Conservation (phyloP, 2,888 invertebrate genomes). For the Melikaiella ostensackeni region DNA sequence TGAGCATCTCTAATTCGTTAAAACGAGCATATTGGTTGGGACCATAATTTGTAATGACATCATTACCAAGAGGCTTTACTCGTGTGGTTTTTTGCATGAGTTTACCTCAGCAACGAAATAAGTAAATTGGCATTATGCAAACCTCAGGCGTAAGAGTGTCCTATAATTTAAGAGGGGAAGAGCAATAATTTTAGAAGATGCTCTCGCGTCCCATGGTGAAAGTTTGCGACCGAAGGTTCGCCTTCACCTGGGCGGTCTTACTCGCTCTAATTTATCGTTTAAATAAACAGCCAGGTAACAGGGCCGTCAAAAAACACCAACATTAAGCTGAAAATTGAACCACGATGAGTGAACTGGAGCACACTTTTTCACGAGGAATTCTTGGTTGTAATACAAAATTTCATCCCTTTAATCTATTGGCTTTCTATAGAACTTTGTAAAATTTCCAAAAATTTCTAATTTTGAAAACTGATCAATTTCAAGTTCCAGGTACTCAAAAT, state of each 20-base stretch:
- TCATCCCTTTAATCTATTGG: too few relatives aligned
- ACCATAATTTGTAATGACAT: background rate
- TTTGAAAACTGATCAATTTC: too few relatives aligned
- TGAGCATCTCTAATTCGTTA: background rate
- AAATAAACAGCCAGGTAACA: slow-evolving; percentile 24
- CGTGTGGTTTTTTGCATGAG: background rate
- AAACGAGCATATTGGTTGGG: background rate
- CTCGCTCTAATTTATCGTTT: slow-evolving; percentile 19
- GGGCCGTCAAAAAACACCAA: slow-evolving; percentile 5
- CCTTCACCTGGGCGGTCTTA: slow-evolving; percentile 15
- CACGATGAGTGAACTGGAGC: background rate
- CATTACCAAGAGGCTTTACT: background rate
- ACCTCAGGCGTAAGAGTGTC: slow-evolving; percentile 20
- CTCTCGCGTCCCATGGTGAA: slow-evolving; percentile 30
- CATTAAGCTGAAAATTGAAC: slow-evolving; percentile 9
- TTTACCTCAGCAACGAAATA: background rate
- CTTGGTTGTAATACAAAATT: too few relatives aligned
- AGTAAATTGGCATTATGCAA: background rate
- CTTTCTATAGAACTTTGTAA: too few relatives aligned
- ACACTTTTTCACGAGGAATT: background rate
- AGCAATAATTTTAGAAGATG: slow-evolving; percentile 33
- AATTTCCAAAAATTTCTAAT: too few relatives aligned
- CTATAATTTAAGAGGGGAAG: slow-evolving; percentile 14
- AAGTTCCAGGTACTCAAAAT: too few relatives aligned
- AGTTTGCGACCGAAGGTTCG: slow-evolving; percentile 15